A percentile compares a stretch with the other conserved stretches of the same genome.
These are phyloP conservation scores for Calypte anna DNA, from an alignment of 2,113 vertebrate species.

Conservation along the genomic window DNA sequence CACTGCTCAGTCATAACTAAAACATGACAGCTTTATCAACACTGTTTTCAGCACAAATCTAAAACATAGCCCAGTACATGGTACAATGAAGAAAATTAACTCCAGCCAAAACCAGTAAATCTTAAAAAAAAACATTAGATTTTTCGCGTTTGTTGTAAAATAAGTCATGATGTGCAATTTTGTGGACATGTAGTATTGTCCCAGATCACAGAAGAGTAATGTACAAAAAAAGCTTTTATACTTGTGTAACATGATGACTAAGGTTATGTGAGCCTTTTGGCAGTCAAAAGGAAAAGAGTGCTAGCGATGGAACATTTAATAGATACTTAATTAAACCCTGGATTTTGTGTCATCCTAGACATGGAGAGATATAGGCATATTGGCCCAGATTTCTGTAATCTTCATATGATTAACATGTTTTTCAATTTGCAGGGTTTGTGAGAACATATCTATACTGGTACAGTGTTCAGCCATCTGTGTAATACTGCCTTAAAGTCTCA, in stretches of 20 bases:
- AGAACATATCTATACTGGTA: background rate
- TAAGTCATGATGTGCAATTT: background rate
- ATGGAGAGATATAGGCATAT: background rate
- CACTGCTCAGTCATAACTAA: background rate
- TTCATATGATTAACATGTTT: background rate
- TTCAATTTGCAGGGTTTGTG: background rate
- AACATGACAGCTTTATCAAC: background rate
- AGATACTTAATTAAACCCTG: background rate
- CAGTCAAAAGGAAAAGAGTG: background rate
- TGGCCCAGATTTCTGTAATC: background rate
- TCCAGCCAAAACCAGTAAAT: background rate
- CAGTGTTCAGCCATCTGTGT: background rate
- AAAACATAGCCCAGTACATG: background rate
- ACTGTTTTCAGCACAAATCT: background rate
- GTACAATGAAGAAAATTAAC: background rate
- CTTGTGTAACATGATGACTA: background rate
- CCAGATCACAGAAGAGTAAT: background rate
- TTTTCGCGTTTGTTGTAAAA: background rate
- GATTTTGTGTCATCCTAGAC: background rate
- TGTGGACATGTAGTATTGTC: background rate
- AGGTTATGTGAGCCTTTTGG: background rate
- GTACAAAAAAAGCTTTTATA: background rate
- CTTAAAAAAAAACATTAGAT: background rate
- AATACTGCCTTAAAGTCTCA: background rate
- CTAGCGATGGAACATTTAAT: background rate